Conservation (phyloP, 2,113 vertebrate genomes). For the Sapayoa aenigma region DNA sequence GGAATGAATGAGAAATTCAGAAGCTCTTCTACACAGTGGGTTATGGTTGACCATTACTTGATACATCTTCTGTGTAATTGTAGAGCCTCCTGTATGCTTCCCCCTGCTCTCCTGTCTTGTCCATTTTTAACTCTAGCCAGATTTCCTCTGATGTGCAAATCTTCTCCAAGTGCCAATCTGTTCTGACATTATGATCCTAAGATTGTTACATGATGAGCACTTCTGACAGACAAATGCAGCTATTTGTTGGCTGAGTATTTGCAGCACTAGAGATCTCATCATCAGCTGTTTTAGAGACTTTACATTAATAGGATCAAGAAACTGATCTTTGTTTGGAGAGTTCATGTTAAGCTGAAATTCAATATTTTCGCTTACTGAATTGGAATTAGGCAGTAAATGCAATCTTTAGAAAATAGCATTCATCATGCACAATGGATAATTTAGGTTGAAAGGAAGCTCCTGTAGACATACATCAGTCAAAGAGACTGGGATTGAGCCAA, state of each 20-base stretch:
- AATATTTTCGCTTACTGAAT: not conserved
- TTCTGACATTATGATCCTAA: not conserved
- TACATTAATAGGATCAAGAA: not conserved
- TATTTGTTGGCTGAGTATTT: not conserved
- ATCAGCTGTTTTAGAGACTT: not conserved
- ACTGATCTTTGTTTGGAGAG: not conserved
- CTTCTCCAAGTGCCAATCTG: not conserved
- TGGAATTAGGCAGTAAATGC: not conserved
- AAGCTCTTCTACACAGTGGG: not conserved
- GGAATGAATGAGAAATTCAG: not conserved
- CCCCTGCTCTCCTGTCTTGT: not conserved
- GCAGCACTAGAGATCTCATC: not conserved
- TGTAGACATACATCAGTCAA: not conserved
- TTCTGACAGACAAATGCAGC: not conserved
- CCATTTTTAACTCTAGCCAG: not conserved
- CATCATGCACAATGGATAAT: not conserved
- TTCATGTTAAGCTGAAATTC: not conserved
- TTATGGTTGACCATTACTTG: not conserved
- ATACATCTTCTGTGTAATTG: not conserved
- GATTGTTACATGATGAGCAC: not conserved
- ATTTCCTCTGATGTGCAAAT: not conserved
- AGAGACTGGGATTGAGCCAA: not conserved
- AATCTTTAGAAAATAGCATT: not conserved
- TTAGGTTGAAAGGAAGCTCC: not conserved
- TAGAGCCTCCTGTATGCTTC: not conserved